phyloP scores from a whole-genome alignment of 2,113 vertebrate genomes.

The Atherinomorus stipes region DNA sequence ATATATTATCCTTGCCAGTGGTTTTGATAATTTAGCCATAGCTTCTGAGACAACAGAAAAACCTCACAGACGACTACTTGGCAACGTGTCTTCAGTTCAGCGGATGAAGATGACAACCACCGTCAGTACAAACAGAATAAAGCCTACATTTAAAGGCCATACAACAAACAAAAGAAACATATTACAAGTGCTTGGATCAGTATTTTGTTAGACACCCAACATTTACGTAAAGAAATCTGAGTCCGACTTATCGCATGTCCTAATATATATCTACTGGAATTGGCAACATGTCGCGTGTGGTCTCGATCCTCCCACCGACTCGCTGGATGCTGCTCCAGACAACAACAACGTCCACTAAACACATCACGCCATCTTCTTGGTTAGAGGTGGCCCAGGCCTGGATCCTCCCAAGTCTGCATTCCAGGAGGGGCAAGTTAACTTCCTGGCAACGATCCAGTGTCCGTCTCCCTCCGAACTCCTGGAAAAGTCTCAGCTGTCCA shows the following conservation, averaged over 20 bases:
- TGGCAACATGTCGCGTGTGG: constrained; percentile 78
- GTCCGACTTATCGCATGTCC: constrained; percentile 76
- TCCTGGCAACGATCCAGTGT: constrained; percentile 55
- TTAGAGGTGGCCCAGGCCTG: constrained; percentile 28
- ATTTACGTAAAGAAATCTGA: constrained; percentile 82
- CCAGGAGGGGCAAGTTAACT: constrained; percentile 38
- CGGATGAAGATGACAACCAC: constrained; percentile 74
- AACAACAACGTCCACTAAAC: constrained; percentile 44
- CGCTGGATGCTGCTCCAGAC: constrained; percentile 47
- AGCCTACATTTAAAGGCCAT: constrained; percentile 78
- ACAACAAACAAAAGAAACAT: constrained; percentile 73
- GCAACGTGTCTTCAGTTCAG: constrained; percentile 76
- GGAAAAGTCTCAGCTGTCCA: constrained; percentile 53
- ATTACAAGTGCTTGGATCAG: constrained; percentile 80
- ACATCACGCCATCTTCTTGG: constrained; percentile 19
- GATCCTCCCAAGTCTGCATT: constrained; percentile 35
- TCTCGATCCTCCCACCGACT: constrained; percentile 22
- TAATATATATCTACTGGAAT: constrained; percentile 81
- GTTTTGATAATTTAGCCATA: constrained; percentile 70
- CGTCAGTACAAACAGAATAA: constrained; percentile 78
- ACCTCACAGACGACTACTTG: constrained; percentile 81
- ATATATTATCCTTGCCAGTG: constrained; percentile 65
- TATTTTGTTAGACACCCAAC: constrained; percentile 78
- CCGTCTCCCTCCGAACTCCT: constrained; percentile 51
- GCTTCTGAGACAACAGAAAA: constrained; percentile 75